Conservation (phyloP, 2,797 vertebrate species). For the Caiman crocodilus region DNA sequence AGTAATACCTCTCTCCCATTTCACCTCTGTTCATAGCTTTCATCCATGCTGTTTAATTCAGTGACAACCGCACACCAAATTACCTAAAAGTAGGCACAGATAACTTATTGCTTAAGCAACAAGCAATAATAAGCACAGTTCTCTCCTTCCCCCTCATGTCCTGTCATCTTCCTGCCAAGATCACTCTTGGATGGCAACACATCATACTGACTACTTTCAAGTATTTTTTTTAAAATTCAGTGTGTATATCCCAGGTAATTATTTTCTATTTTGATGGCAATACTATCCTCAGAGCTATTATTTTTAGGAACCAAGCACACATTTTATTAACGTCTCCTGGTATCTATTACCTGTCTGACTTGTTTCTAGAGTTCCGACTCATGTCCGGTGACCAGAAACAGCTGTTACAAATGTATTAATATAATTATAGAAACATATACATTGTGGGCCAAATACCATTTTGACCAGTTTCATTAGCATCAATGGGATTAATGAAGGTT, state of each 20-base stretch:
- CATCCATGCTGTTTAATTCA: not conserved
- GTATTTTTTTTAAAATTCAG: not conserved
- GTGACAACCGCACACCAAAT: not conserved
- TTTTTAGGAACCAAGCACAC: not conserved
- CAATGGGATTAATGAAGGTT: not conserved
- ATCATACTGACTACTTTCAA: not conserved
- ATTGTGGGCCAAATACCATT: not conserved
- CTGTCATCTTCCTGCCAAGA: not conserved
- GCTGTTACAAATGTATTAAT: not conserved
- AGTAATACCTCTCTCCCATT: not conserved
- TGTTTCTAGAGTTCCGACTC: not conserved
- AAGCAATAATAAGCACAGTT: not conserved
- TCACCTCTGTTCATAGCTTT: not conserved
- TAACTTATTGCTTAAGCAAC: not conserved
- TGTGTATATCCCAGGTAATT: not conserved
- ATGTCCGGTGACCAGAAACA: not conserved
- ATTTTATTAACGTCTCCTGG: not conserved
- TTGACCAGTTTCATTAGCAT: not conserved
- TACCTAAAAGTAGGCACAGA: not conserved
- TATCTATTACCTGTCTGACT: not conserved
- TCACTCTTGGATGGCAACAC: not conserved
- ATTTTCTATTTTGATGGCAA: constrained; percentile 18
- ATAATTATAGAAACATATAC: not conserved
- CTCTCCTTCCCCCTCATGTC: not conserved
- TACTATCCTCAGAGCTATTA: not conserved